Percentiles rank a stretch among this genome's conserved stretches.
Evolutionary conservation across 2,113 vertebrate species (phyloP).

Genomic region (Phodopus roborovskii): DNA sequence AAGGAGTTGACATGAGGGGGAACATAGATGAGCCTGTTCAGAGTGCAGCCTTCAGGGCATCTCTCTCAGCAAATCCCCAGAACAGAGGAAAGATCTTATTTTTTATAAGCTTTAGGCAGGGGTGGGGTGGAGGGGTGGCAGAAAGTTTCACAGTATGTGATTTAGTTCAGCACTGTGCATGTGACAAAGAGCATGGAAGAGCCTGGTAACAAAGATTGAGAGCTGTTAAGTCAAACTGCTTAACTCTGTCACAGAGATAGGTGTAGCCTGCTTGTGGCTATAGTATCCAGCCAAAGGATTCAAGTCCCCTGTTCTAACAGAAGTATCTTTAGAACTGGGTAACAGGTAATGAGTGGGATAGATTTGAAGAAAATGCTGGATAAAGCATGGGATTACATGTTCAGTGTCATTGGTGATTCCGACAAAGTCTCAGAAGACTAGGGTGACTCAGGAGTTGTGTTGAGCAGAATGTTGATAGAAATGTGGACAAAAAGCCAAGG

Average conservation of each 20-base stretch:
- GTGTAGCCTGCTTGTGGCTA: neutral
- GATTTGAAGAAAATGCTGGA: neutral
- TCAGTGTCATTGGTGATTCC: neutral
- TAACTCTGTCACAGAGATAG: neutral
- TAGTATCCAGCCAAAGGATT: neutral
- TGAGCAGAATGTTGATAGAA: neutral
- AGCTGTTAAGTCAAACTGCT: neutral
- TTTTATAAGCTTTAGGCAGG: neutral
- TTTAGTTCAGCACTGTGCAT: neutral
- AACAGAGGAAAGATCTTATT: neutral
- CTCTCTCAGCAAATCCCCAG: neutral
- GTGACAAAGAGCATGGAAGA: neutral
- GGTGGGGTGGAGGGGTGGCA: neutral
- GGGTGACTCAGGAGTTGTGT: neutral
- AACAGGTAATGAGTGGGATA: neutral
- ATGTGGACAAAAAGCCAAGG: neutral
- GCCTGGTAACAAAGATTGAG: neutral
- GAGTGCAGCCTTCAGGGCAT: neutral
- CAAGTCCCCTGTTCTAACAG: no score
- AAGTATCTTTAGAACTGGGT: neutral
- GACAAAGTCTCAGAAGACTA: neutral
- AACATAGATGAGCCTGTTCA: neutral
- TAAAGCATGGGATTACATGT: neutral
- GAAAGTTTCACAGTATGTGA: neutral
- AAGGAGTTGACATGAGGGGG: neutral